phyloP scores from a whole-genome alignment of 2,888 invertebrate genomes.

The Heliothis peltigera region DNA sequence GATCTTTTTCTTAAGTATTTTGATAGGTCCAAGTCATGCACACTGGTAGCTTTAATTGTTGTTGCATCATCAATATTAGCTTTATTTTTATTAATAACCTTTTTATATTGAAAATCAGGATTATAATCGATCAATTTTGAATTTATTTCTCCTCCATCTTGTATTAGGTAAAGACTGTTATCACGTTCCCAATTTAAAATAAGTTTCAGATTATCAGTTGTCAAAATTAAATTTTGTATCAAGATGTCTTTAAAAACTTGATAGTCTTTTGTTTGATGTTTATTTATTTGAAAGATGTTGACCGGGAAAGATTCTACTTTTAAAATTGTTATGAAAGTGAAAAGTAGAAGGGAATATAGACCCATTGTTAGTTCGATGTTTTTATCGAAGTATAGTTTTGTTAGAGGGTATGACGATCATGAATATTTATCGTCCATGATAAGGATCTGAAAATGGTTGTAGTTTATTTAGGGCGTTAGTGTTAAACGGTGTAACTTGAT shows the following conservation, averaged over 20 bases:
- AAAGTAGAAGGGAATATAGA: conserved; percentile 8
- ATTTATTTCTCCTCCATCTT: background rate
- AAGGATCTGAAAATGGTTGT: conserved; percentile 23
- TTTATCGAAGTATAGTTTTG: conserved; percentile 2
- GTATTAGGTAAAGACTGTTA: conserved; percentile 9
- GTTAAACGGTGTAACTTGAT: conserved; percentile 29
- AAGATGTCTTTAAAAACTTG: conserved; percentile 60
- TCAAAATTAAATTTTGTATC: conserved; percentile 61
- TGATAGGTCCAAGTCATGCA: background rate
- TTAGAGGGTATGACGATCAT: conserved; percentile 9
- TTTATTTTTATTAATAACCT: conserved; percentile 1
- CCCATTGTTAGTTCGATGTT: conserved; percentile 27
- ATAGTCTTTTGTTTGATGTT: conserved; percentile 37
- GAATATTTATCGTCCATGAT: conserved; percentile 40
- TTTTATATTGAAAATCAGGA: background rate
- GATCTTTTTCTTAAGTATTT: conserved; percentile 35
- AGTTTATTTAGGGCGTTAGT: conserved; percentile 31
- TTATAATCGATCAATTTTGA: conserved; percentile 3
- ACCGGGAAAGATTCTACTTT: conserved; percentile 12
- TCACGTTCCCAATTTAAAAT: conserved; percentile 60
- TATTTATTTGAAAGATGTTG: conserved; percentile 20
- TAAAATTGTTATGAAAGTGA: conserved; percentile 9
- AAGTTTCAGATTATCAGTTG: conserved; percentile 65
- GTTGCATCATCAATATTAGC: background rate
- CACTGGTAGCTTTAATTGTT: conserved; percentile 6